phyloP scores from a whole-genome alignment of 1,140 invertebrate genomes.

The Hetaerina americana region DNA sequence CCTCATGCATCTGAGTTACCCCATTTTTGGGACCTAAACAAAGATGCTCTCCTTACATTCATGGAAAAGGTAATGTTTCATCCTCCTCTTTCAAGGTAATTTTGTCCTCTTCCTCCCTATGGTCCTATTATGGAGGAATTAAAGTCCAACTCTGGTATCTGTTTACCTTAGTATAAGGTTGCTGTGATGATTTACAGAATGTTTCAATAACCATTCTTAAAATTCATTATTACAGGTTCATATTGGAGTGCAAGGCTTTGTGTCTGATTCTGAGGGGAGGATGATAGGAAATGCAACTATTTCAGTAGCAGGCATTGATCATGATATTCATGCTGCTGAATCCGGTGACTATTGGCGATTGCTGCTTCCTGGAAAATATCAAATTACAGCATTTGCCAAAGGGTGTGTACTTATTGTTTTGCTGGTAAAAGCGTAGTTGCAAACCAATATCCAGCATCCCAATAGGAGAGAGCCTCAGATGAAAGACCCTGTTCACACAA shows the following conservation, averaged over 20 bases:
- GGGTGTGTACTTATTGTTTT: slow-evolving; percentile 36
- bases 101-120: no score
- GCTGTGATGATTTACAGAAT: no score
- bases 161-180: no score
- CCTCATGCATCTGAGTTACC: slow-evolving; percentile 59
- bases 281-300: slow-evolving; percentile 63
- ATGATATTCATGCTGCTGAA: slow-evolving; percentile 48
- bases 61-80: slow-evolving; percentile 88
- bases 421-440: no score
- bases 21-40: slow-evolving; percentile 79
- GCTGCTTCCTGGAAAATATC: slow-evolving; percentile 75
- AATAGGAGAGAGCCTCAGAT: no score
- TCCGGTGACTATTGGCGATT: slow-evolving; percentile 91
- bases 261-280: slow-evolving; percentile 60
- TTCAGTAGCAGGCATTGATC: slow-evolving; percentile 53
- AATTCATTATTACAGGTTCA: slow-evolving; percentile 48
- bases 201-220: no score
- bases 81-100: no score
- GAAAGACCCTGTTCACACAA: no score
- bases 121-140: no score
- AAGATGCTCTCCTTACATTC: slow-evolving; percentile 65
- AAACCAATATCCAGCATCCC: no score
- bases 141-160: no score
- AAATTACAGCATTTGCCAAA: slow-evolving; percentile 54
- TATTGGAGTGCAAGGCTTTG: slow-evolving; percentile 73